Base-by-base conservation (phyloP, 2,113 vertebrate genomes). In the Burhinus bistriatus region DNA sequence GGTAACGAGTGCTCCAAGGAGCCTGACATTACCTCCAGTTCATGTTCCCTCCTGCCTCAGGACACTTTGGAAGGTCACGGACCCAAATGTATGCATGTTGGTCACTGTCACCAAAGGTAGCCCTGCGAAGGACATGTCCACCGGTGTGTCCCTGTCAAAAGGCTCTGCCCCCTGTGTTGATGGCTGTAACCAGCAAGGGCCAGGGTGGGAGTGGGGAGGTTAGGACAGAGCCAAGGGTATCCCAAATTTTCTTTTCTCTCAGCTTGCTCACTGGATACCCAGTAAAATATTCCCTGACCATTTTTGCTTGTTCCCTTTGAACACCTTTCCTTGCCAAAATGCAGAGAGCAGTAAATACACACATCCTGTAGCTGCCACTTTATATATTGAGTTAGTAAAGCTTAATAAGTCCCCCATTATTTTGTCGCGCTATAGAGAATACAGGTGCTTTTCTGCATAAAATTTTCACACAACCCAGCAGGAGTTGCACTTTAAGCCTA, bases 401-500 rank as follows among this genome's bases (percentile, higher is more conserved):
- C 82, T 97, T 91, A 69, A 80, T 82, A 90, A 94, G 23, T 17
- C 22, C 18, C 64, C 34, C 45, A 71, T 96, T 97, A 95, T 93
- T 92, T 92, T 95, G 83, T 71, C 92, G 42, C 61, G 45, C 82
- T 79, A 10, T 44, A 32, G 68, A 83, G 40, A 87, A 62, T 69
- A 62, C 91, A 96, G 90, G 82, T 95, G 79, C 23, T 86, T 95
- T 92, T 94, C 90, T 54, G 51, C 66, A 80, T 80, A 84, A 84
- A 72, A 72, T 96, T 95, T 83, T 89, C 73, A 75, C 79, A 93
- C 55, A 38, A 65, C 90, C 79, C 97, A 96, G 94, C 68, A 77
- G 94, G 94, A 96, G 70, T 25, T 65, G 45, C 91, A 95, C 85
- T 94, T 83, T 95, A 96, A 95, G 65, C 70, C 49, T 72, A 92